Percentiles rank a stretch among this genome's conserved stretches.
phyloP scores from a whole-genome alignment of 2,797 vertebrate genomes.

The Sebastiscus albofasciatus region DNA sequence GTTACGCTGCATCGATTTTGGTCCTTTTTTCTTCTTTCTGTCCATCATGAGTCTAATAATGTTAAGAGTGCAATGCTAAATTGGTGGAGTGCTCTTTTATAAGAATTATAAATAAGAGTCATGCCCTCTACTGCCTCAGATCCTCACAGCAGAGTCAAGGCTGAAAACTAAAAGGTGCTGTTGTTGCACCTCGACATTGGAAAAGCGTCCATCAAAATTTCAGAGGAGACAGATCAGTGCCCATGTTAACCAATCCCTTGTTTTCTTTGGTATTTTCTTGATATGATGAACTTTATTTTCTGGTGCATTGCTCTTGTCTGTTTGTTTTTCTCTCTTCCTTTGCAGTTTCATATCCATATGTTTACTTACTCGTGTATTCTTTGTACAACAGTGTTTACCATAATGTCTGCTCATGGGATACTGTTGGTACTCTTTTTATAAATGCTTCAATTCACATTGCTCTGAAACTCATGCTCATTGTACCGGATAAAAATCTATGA shows the following conservation, averaged over 20 bases:
- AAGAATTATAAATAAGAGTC: background rate
- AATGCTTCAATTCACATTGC: background rate
- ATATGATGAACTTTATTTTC: background rate
- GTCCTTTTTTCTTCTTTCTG: no score
- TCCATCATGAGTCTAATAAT: no score
- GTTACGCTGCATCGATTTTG: no score
- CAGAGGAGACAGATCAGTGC: background rate
- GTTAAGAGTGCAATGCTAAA: no score
- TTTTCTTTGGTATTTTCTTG: background rate
- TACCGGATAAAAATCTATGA: background rate
- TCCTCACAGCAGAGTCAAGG: background rate
- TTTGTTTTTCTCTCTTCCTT: background rate
- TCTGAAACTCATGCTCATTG: background rate
- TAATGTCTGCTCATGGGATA: background rate
- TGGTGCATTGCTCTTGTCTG: background rate
- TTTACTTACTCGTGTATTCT: background rate
- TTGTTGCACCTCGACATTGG: background rate
- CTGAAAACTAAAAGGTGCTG: background rate
- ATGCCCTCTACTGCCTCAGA: background rate
- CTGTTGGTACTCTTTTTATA: background rate
- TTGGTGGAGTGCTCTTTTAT: no score
- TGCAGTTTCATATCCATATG: background rate
- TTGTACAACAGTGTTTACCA: background rate
- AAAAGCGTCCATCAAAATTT: background rate
- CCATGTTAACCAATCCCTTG: background rate